Evolutionary conservation across 2,888 invertebrate species (phyloP).

Genomic region (Cheilosia vernalis): DNA sequence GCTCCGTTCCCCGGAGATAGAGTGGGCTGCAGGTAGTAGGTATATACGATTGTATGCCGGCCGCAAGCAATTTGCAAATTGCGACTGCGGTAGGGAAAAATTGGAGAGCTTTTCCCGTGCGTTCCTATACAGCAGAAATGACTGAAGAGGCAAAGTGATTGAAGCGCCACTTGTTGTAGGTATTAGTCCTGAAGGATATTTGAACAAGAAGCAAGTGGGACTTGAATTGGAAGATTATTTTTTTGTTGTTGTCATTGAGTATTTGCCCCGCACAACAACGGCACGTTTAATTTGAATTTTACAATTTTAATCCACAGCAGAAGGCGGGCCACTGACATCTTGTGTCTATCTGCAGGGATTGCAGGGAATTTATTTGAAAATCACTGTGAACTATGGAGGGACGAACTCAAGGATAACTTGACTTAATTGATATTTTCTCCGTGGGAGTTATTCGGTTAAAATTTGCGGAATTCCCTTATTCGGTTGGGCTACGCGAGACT

Average conservation of each 20-base stretch:
- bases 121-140: conserved; percentile 21
- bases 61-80: conserved; percentile 70
- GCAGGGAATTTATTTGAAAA: no score
- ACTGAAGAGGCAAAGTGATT: conserved; percentile 61
- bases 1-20: conserved; percentile 12
- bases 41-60: not conserved
- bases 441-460: no score
- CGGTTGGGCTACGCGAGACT: no score
- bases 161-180: conserved; percentile 45
- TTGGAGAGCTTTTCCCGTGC: conserved; percentile 10
- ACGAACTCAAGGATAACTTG: no score
- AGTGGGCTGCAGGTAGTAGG: not conserved
- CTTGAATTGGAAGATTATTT: not conserved
- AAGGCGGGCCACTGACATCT: not conserved
- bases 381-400: no score
- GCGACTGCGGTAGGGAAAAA: conserved; percentile 40
- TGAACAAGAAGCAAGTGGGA: not conserved
- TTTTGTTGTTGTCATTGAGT: not conserved
- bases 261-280: not conserved
- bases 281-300: conserved; percentile 27
- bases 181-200: conserved; percentile 18
- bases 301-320: conserved; percentile 44
- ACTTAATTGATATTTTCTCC: no score
- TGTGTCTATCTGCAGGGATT: no score
- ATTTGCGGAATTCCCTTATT: no score